Conservation (phyloP, 2,113 vertebrate genomes). For the Catharus fuscescens region DNA sequence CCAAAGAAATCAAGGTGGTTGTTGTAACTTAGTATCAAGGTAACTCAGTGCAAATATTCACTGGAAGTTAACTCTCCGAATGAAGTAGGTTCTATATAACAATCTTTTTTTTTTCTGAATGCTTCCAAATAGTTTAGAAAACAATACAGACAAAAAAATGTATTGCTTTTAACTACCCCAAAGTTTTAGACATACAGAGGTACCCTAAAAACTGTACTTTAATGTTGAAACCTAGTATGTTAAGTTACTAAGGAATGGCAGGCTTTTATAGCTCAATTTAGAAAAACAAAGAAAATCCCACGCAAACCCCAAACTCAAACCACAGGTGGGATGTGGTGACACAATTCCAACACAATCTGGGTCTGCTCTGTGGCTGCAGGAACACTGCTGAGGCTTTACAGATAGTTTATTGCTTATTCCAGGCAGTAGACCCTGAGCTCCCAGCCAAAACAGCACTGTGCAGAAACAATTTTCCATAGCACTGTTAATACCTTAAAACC, state of each 20-base stretch:
- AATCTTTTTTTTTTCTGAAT: neutral
- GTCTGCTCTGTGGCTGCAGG: neutral
- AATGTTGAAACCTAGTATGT: neutral
- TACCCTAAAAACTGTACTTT: neutral
- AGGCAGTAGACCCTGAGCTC: neutral
- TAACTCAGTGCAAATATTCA: neutral
- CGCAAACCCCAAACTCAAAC: neutral
- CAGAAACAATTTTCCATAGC: neutral
- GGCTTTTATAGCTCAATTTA: neutral
- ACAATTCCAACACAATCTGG: neutral
- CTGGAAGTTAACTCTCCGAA: neutral
- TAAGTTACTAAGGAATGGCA: neutral
- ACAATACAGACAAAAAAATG: neutral
- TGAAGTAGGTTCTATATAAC: neutral
- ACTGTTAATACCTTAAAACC: neutral
- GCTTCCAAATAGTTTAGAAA: neutral
- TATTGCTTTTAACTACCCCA: neutral
- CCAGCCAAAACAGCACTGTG: neutral
- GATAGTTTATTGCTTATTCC: neutral
- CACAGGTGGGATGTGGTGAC: neutral
- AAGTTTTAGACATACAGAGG: neutral
- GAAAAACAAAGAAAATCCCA: neutral
- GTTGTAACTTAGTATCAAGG: neutral
- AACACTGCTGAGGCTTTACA: neutral
- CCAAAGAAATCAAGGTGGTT: neutral